Evolutionary conservation across 2,888 invertebrate genomes (phyloP), one percentile per base, ranked within the genome.

Genomic region (Tachina grossa): DNA sequence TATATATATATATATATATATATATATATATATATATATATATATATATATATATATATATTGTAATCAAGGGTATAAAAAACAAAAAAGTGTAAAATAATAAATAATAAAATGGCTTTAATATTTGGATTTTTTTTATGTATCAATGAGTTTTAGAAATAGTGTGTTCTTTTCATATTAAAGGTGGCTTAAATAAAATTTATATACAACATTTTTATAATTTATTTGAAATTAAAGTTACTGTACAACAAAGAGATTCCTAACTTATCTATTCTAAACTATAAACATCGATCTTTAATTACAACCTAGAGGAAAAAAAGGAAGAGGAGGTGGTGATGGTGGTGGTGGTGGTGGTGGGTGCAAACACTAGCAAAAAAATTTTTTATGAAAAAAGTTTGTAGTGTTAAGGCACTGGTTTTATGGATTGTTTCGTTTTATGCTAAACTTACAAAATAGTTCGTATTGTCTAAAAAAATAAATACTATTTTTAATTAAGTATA

Each of bases 71-170:
- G 63, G 68, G 59, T 72, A 74, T 61, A 72, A 78, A 69, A 69
- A 80, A 66, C 22, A 74, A 74, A 68, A 66, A 65, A 47, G 43
- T 41, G 11, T 22, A 39, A 49, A 49, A 72, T n/a, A 66, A 65
- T 66, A 65, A 74, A 78, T 74, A 78, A 78, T 69, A 72, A 82
- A 82, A 82, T 82, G 85, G 82, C 75, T 85, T 75, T 75, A 71
- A 85, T 82, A 85, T 85, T 85, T 85, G 85, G 85, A 74, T 85
- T 85, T 85, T 85, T 85, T 85, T 53, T 63, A 75, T 10, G 69
- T 66, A 47, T 80, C 8, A 65, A 41, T 57, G 55, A 66, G 43
- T 71, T 39, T 11, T 53, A 72, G 74, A 63, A 43, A 19, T 45
- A 59, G 8, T 59, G 66, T 2, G 19, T 65, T 45, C 10, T 16